These are phyloP conservation scores for Molossus alvarezi DNA, from an alignment of 2,797 vertebrate genomes.

Conservation along the genomic window DNA sequence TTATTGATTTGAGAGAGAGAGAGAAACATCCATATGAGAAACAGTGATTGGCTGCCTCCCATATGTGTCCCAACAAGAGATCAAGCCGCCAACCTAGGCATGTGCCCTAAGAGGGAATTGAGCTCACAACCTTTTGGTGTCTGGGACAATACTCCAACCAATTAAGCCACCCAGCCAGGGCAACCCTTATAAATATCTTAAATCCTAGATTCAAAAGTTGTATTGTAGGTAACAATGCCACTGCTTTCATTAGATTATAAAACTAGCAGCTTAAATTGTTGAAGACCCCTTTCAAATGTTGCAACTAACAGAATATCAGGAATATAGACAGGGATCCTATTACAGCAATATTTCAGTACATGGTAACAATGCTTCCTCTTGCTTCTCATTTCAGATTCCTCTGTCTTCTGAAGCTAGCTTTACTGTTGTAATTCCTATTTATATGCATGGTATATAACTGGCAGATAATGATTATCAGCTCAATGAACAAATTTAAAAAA, in stretches of 20 bases:
- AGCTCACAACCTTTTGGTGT: too few species aligned
- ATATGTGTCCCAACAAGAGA: too few species aligned
- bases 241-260: conserved; percentile 43
- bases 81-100: too few species aligned
- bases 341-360: neutral
- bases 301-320: neutral
- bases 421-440: neutral
- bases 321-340: neutral
- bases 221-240: neutral
- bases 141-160: too few species aligned
- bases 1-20: too few species aligned
- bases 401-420: neutral
- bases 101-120: too few species aligned
- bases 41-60: too few species aligned
- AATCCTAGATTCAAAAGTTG: conserved; percentile 30
- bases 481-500: conserved; percentile 26
- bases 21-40: too few species aligned
- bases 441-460: neutral
- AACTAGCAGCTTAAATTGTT: neutral
- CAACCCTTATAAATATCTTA: neutral
- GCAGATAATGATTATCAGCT: neutral
- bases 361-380: neutral
- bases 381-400: neutral
- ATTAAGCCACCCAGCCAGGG: too few species aligned
- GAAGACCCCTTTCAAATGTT: neutral